These are phyloP conservation scores for Epizoanthus fatuus DNA, from an alignment of 92 coral and sea anemone genomes.

Conservation along the genomic window DNA sequence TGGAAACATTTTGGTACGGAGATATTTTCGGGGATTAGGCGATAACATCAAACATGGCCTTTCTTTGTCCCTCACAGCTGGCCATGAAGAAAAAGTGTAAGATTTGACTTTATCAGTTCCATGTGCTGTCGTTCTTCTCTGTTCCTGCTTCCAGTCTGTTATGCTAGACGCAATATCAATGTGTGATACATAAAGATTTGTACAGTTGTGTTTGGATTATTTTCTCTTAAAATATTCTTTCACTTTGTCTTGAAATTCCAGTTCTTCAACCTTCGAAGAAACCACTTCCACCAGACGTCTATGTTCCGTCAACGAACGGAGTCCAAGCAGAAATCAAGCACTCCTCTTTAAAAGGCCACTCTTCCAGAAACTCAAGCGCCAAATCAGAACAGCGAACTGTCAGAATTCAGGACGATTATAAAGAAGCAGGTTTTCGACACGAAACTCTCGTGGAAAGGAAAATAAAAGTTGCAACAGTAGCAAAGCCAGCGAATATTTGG, in stretches of 20 bases:
- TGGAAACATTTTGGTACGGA: background rate
- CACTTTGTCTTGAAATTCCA: conserved; percentile 10
- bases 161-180: conserved; percentile 7
- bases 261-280: conserved; percentile 76
- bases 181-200: background rate
- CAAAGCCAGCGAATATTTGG: conserved; percentile 85
- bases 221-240: background rate
- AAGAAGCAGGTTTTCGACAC: conserved; percentile 64
- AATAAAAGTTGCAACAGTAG: conserved; percentile 69
- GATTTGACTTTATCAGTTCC: background rate
- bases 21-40: background rate
- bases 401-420: conserved; percentile 60
- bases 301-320: conserved; percentile 53
- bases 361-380: conserved; percentile 55
- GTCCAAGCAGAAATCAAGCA: conserved; percentile 52
- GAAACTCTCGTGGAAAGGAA: conserved; percentile 77
- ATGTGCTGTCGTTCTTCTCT: background rate
- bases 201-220: background rate
- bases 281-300: conserved; percentile 75
- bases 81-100: conserved; percentile 82
- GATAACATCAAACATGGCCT: conserved; percentile 7
- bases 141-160: background rate
- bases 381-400: conserved; percentile 77
- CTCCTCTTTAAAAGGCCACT: conserved; percentile 83
- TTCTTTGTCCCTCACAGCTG: conserved; percentile 83